These are phyloP conservation scores for Quadriops clusia DNA, from an alignment of 2,888 invertebrate species.

Conservation along the genomic window DNA sequence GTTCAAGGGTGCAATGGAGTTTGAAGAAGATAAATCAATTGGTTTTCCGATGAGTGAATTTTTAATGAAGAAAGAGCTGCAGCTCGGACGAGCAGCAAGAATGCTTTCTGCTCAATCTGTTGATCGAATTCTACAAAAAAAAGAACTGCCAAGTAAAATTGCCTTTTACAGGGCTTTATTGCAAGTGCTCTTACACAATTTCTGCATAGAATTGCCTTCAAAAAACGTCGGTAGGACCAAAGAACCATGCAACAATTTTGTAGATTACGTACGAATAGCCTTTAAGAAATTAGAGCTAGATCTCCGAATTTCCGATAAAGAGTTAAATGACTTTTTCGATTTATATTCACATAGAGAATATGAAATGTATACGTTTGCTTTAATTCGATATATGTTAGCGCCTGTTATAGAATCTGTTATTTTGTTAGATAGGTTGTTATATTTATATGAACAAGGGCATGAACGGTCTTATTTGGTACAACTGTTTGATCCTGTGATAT, in stretches of 20 bases:
- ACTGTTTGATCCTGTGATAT: slow-evolving; percentile 72
- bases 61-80: slow-evolving; percentile 40
- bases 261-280: slow-evolving; percentile 58
- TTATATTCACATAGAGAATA: slow-evolving; percentile 38
- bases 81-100: slow-evolving; percentile 62
- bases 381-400: slow-evolving; percentile 63
- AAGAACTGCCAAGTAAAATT: slow-evolving; percentile 49
- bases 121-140: slow-evolving; percentile 49
- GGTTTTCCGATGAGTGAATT: slow-evolving; percentile 60
- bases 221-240: slow-evolving; percentile 45
- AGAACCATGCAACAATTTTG: slow-evolving; percentile 46
- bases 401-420: slow-evolving; percentile 73
- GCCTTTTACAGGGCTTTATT: slow-evolving; percentile 68
- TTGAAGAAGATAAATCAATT: slow-evolving; percentile 11
- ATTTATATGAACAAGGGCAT: slow-evolving; percentile 53
- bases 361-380: slow-evolving; percentile 62
- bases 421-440: slow-evolving; percentile 69
- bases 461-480: slow-evolving; percentile 53
- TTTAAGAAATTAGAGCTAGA: slow-evolving; percentile 48
- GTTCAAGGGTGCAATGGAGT: background rate
- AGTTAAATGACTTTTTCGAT: slow-evolving; percentile 35
- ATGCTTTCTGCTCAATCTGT: slow-evolving; percentile 79
- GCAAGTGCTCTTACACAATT: slow-evolving; percentile 44
- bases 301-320: slow-evolving; percentile 35
- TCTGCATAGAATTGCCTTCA: slow-evolving; percentile 33